Evolutionary conservation across 1,140 invertebrate genomes (phyloP), one percentile per base, ranked within the genome.

Genomic region (Drosophila triauraria): DNA sequence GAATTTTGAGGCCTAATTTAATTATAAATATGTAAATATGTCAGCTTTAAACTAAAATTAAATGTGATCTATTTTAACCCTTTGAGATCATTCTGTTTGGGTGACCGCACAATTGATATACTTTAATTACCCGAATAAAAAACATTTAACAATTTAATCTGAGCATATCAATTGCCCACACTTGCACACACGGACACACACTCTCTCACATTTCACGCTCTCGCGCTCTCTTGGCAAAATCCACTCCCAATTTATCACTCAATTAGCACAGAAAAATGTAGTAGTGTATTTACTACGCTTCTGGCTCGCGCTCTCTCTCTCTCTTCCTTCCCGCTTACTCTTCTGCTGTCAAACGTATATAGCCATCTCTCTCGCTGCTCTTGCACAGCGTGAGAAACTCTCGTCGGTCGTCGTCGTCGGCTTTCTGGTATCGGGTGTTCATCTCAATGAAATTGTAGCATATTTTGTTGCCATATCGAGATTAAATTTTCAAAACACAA

Each of bases 121-220:
- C 86, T 90, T 90, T 90, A 90, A 90, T 90, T 90, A 91, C 78
- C 86, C 86, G 78, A 91, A 91, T 81, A 91, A 91, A 91, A 88
- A 91, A 91, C 88, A 91, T 91, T 91, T 91, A 91, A 91, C 88
- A 91, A 91, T 91, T 88, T 91, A 91, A 91, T 91, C 90, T 83
- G 82, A 91, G 85, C 85, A 91, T 91, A 91, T 91, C 90, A 91
- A 83, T 91, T 91, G 91, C 80, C 64, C 53, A 69, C 71, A 75
- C 56, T 51, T 63, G 54, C 48, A 58, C 64, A 64, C 27, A 32
- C 44, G 53, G 51, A 8, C 30, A 65, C 60, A 50, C 65, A 75
- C 40, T 63, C 69, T 70, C 65, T 60, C 80, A 72, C 68, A 74
- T 67, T 72, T 79, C 77, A 74, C 70, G 75, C 80, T 85, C 84